Percentiles rank a stretch among this genome's conserved stretches.
phyloP scores from a whole-genome alignment of 2,888 invertebrate genomes.

The Nemotelus pantherinus region DNA sequence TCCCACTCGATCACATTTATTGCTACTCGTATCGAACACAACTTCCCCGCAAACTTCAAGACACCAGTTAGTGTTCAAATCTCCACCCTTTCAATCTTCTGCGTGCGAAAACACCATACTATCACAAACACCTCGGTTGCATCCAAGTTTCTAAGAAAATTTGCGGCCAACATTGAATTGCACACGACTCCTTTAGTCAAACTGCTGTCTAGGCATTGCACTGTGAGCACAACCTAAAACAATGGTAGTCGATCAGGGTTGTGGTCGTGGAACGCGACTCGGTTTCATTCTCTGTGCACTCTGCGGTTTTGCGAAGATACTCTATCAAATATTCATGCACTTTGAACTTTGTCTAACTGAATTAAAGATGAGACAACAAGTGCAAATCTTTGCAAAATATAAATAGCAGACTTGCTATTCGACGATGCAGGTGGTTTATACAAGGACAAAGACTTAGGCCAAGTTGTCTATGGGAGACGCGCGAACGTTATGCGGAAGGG shows the following conservation, averaged over 20 bases:
- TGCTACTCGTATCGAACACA: too few relatives aligned
- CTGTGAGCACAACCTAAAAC: conserved; percentile 2
- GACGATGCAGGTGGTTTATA: neutral
- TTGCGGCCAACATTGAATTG: conserved; percentile 29
- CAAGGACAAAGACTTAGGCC: conserved; percentile 17
- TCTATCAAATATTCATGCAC: conserved; percentile 45
- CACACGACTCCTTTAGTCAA: neutral
- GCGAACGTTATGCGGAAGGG: neutral
- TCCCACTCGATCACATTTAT: too few relatives aligned
- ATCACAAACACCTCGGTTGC: neutral
- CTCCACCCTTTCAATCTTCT: neutral
- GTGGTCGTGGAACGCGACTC: too few relatives aligned
- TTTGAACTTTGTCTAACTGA: conserved; percentile 46
- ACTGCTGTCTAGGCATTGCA: neutral
- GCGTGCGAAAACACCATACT: neutral
- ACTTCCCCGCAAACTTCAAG: too few relatives aligned
- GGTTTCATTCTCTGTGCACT: conserved; percentile 12
- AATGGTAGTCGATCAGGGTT: conserved; percentile 6
- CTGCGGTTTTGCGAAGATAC: conserved; percentile 35
- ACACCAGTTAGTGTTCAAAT: neutral
- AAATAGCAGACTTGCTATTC: conserved; percentile 1
- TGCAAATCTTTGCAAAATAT: conserved; percentile 41
- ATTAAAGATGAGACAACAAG: conserved; percentile 48
- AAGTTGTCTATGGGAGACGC: conserved; percentile 1
- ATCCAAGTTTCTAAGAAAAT: conserved; percentile 6